A percentile compares a stretch with the other conserved stretches of the same genome.
Conservation (phyloP, 2,113 vertebrate species). For the Nesoenas mayeri region DNA sequence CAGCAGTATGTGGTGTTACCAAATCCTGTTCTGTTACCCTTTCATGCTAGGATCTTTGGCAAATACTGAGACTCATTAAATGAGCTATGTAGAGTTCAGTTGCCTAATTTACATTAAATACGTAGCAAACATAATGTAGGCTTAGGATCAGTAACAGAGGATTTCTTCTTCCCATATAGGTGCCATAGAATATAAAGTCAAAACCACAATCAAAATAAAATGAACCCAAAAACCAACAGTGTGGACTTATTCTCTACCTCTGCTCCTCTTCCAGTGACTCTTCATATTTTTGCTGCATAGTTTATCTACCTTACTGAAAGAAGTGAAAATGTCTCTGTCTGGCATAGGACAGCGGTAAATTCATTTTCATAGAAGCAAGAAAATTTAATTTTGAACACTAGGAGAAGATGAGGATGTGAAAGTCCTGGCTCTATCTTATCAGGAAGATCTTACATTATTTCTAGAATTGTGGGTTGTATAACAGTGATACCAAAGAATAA, state of each 20-base stretch:
- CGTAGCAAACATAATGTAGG: background rate
- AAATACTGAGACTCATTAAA: background rate
- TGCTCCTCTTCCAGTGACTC: background rate
- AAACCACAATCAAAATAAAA: background rate
- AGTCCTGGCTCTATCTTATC: background rate
- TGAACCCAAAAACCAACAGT: accelerated
- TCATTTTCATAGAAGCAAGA: background rate
- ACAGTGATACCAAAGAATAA: background rate
- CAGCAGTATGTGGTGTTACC: background rate
- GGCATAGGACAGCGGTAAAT: background rate
- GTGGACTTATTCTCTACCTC: background rate
- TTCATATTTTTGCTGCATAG: background rate
- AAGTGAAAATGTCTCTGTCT: background rate
- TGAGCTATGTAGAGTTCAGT: background rate
- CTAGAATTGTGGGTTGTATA: background rate
- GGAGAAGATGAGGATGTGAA: background rate
- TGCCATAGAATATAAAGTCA: background rate
- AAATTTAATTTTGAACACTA: background rate
- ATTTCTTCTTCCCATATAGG: background rate
- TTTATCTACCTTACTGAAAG: background rate
- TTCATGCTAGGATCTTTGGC: background rate
- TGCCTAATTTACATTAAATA: background rate
- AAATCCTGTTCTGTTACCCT: background rate
- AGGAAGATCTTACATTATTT: background rate
- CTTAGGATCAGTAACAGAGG: background rate